These are phyloP conservation scores for Dendrophyllia cribrosa DNA, from an alignment of 64 coral and sea anemone species.

Conservation along the genomic window DNA sequence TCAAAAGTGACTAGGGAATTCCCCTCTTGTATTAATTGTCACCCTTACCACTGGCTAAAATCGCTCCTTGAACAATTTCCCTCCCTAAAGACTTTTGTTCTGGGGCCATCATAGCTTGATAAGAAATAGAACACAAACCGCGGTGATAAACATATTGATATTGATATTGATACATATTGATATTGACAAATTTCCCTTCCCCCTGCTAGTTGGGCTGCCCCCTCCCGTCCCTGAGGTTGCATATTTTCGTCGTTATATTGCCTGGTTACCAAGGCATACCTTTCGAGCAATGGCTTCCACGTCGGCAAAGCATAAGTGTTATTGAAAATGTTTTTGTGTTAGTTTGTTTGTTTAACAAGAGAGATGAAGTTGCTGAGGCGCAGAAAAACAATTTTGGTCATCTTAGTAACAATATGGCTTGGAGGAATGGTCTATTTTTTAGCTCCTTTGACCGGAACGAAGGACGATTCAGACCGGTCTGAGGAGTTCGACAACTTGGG, in stretches of 20 bases:
- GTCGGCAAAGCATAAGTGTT: conserved; percentile 52
- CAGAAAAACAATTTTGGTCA: conserved; percentile 82
- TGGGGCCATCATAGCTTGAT: no score
- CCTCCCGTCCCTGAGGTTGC: background rate
- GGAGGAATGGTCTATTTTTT: conserved; percentile 89
- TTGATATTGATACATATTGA: no score
- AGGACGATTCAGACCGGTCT: conserved; percentile 20
- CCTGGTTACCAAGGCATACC: conserved; percentile 33
- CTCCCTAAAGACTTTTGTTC: no score
- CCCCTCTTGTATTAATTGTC: no score
- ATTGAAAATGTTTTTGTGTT: conserved; percentile 16
- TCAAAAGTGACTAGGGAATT: no score
- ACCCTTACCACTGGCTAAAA: no score
- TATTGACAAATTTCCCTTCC: no score
- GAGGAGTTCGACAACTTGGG: conserved; percentile 11
- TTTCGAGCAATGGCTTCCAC: conserved; percentile 60
- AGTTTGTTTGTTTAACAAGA: conserved; percentile 51
- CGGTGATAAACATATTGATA: no score
- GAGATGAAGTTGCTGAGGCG: conserved; percentile 87
- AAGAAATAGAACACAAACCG: no score
- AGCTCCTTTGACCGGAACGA: conserved; percentile 41
- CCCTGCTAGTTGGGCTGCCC: background rate
- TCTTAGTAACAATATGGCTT: conserved; percentile 84
- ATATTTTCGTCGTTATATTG: background rate
- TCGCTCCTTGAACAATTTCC: no score